A percentile compares a stretch with the other conserved stretches of the same genome.
These are phyloP conservation scores for Scylla paramamosain DNA, from an alignment of 1,140 invertebrate genomes.

Conservation along the genomic window DNA sequence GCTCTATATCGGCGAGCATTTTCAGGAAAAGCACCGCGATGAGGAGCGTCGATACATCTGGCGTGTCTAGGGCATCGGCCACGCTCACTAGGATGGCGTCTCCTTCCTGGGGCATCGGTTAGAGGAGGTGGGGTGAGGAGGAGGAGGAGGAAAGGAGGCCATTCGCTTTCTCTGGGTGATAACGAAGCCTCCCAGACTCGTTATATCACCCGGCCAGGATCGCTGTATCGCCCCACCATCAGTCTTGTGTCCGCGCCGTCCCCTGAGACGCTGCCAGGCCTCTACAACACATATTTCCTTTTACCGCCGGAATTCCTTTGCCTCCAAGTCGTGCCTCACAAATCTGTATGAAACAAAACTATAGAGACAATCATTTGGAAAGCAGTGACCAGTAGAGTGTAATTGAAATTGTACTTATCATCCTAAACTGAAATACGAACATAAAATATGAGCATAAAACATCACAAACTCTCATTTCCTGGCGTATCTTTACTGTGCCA, in stretches of 20 bases:
- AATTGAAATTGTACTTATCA: background rate
- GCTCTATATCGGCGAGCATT: background rate
- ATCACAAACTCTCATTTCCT: background rate
- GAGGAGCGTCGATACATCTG: background rate
- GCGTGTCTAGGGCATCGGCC: background rate
- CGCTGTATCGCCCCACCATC: background rate
- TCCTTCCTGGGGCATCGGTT: background rate
- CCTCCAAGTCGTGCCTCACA: background rate
- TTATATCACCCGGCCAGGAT: background rate
- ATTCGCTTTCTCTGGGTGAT: background rate
- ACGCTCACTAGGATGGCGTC: background rate
- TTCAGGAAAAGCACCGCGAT: background rate
- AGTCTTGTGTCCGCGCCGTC: background rate
- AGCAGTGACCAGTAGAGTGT: background rate
- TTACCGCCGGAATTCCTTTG: background rate
- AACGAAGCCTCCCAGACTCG: background rate
- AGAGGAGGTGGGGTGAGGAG: background rate
- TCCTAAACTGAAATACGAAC: too few relatives aligned
- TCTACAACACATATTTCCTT: background rate
- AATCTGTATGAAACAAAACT: background rate
- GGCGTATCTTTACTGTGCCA: background rate
- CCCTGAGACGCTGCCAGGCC: background rate
- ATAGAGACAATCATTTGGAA: too few relatives aligned
- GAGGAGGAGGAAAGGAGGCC: background rate
- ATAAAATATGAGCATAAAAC: too few relatives aligned